phyloP scores from a whole-genome alignment of 2,888 invertebrate species.

The Caenorhabditis sulstoni region DNA sequence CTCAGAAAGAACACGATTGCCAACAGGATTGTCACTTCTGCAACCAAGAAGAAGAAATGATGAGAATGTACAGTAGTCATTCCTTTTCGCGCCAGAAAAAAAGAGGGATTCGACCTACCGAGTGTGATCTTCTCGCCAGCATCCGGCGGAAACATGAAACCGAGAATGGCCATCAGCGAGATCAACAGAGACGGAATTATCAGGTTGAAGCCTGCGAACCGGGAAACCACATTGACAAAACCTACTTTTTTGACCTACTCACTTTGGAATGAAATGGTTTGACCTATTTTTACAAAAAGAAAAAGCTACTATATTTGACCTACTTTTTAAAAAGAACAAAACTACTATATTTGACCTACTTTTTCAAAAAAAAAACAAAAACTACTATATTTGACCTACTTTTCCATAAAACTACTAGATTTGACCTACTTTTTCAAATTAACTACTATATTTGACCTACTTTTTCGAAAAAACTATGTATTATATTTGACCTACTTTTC shows the following conservation, averaged over 20 bases:
- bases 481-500: constrained; percentile 22
- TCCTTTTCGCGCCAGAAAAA: too few species aligned
- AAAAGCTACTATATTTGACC: background rate
- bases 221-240: too few species aligned
- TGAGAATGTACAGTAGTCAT: background rate
- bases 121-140: constrained; percentile 98
- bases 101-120: constrained; percentile 84
- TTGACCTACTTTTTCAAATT: too few species aligned
- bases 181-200: constrained; percentile 99
- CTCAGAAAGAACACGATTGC: constrained; percentile 98
- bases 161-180: constrained; percentile 97
- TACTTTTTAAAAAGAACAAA: too few species aligned
- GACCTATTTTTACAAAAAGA: too few species aligned
- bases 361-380: too few species aligned
- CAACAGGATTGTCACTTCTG: constrained; percentile 83
- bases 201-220: constrained; percentile 90
- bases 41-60: background rate
- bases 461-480: background rate
- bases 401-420: too few species aligned
- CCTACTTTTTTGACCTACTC: too few species aligned
- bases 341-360: too few species aligned
- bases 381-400: background rate
- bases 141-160: constrained; percentile 98
- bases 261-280: too few species aligned
- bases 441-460: too few species aligned